Percentiles rank a stretch among this genome's conserved stretches.
phyloP scores from a whole-genome alignment of 2,113 vertebrate species.

The Boleophthalmus pectinirostris region DNA sequence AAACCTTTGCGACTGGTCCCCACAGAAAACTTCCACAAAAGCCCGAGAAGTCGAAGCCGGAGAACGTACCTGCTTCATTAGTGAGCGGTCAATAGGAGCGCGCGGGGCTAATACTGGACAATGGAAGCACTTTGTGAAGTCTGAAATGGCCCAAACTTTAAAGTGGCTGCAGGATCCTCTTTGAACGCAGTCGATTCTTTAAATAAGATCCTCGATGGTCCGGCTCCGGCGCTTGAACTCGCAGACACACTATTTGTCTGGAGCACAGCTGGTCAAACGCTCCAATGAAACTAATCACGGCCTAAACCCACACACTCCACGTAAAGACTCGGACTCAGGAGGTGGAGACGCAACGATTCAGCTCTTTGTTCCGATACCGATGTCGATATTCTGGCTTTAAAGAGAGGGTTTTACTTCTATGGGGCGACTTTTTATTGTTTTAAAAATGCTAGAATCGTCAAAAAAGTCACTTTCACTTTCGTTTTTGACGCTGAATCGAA shows the following conservation, averaged over 20 bases:
- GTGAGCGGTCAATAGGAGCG: neutral
- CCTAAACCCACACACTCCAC: neutral
- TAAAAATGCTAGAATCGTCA: no score
- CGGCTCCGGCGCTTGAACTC: conserved; percentile 43
- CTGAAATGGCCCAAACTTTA: conserved; percentile 22
- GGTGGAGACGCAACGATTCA: neutral
- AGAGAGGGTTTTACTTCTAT: no score
- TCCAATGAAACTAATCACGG: neutral
- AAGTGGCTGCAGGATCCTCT: conserved; percentile 13
- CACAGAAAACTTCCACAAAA: neutral
- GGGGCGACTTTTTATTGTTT: no score
- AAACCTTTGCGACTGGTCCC: neutral
- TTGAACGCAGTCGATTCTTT: conserved; percentile 31
- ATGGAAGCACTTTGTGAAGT: conserved; percentile 24
- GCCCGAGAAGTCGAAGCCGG: neutral
- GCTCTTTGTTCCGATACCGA: neutral
- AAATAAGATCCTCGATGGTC: conserved; percentile 45
- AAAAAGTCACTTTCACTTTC: no score
- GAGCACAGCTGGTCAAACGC: conserved; percentile 51
- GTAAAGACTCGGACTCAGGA: neutral
- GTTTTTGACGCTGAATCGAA: no score
- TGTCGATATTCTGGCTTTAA: neutral
- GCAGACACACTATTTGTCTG: conserved; percentile 37
- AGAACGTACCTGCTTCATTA: conserved; percentile 6
- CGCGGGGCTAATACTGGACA: conserved; percentile 7